These are phyloP conservation scores for Drosophila mimica DNA, from an alignment of 2,888 invertebrate genomes.

Conservation along the genomic window DNA sequence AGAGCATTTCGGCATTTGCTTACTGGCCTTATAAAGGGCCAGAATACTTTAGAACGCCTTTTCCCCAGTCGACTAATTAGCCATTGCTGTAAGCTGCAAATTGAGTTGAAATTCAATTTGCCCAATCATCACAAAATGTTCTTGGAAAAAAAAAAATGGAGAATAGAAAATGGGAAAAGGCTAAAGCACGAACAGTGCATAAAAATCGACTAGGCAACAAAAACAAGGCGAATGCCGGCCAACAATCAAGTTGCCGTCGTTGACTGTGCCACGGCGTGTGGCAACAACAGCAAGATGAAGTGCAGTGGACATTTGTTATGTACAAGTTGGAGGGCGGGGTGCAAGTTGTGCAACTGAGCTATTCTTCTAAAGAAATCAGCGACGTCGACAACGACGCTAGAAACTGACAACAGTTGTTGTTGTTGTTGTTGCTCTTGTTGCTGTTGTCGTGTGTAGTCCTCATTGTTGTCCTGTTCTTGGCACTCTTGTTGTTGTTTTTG, in stretches of 20 bases:
- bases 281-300: slow-evolving; percentile 69
- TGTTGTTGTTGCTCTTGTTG: slow-evolving; percentile 21
- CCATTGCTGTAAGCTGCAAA: slow-evolving; percentile 60
- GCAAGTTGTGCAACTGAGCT: slow-evolving; percentile 9
- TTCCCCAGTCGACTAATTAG: slow-evolving; percentile 52
- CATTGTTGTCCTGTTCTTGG: slow-evolving; percentile 45
- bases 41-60: slow-evolving; percentile 65
- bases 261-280: slow-evolving; percentile 44
- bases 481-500: slow-evolving; percentile 44
- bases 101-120: slow-evolving; percentile 77
- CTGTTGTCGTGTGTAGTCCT: slow-evolving; percentile 19
- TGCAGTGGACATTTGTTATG: slow-evolving; percentile 56
- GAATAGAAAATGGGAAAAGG: slow-evolving; percentile 34
- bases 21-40: slow-evolving; percentile 3
- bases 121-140: slow-evolving; percentile 66
- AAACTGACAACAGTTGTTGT: slow-evolving; percentile 53
- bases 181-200: slow-evolving; percentile 26
- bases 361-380: slow-evolving; percentile 28
- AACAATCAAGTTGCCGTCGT: slow-evolving; percentile 61
- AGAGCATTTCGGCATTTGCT: neutral
- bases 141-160: neutral
- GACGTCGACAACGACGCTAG: slow-evolving; percentile 21
- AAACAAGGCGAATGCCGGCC: slow-evolving; percentile 33
- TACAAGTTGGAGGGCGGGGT: neutral
- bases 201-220: slow-evolving; percentile 31